phyloP scores from a whole-genome alignment of 2,888 invertebrate genomes.

The Apomyelois bistriatella region DNA sequence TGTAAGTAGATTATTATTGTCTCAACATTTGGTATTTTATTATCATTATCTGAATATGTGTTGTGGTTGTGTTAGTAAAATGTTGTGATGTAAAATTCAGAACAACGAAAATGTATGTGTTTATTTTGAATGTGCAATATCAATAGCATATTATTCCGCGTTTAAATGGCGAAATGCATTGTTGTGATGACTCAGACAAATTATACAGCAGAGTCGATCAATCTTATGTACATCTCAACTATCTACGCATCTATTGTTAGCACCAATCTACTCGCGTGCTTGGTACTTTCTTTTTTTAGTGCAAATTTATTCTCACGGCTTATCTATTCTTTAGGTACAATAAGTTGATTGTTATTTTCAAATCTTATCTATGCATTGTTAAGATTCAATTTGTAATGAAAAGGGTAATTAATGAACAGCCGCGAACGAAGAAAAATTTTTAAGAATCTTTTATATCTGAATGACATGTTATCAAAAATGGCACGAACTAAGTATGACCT shows the following conservation, averaged over 20 bases:
- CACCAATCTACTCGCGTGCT: neutral
- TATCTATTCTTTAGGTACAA: neutral
- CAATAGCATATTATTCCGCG: slow-evolving; percentile 14
- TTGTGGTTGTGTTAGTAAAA: slow-evolving; percentile 19
- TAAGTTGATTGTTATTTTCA: slow-evolving; percentile 6
- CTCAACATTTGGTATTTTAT: slow-evolving; percentile 14
- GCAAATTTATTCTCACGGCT: slow-evolving; percentile 8
- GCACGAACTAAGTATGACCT: neutral
- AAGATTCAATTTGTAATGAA: neutral
- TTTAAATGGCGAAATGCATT: slow-evolving; percentile 31
- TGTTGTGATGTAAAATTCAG: slow-evolving; percentile 27
- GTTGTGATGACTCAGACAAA: slow-evolving; percentile 38
- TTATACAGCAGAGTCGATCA: slow-evolving; percentile 23
- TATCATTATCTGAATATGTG: slow-evolving; percentile 16
- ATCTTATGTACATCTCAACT: neutral
- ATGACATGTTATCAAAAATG: neutral
- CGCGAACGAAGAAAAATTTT: neutral
- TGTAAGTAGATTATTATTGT: slow-evolving; percentile 11
- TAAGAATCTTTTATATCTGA: neutral
- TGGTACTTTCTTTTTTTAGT: slow-evolving; percentile 8
- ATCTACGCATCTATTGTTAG: neutral
- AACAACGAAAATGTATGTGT: slow-evolving; percentile 37
- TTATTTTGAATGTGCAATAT: slow-evolving; percentile 31
- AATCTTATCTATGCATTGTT: neutral
- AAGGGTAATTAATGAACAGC: neutral